phyloP scores from a whole-genome alignment of 2,888 invertebrate species.

The Halocaridina rubra region DNA sequence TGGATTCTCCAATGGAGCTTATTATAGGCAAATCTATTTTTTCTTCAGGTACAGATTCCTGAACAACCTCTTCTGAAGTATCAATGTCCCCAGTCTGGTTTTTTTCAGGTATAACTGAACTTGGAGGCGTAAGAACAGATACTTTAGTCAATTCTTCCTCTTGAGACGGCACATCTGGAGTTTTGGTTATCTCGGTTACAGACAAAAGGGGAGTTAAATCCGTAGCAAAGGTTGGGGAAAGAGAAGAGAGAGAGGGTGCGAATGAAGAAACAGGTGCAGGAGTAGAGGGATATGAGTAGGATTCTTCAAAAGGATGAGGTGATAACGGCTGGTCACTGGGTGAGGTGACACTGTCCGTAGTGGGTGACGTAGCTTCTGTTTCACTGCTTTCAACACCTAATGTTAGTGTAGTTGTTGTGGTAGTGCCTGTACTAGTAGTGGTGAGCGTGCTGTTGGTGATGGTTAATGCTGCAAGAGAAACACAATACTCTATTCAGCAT shows the following conservation, averaged over 20 bases:
- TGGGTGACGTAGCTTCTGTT: neutral
- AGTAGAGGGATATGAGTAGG: too few species aligned
- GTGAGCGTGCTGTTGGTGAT: slow-evolving; percentile 30
- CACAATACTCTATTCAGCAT: slow-evolving; percentile 1
- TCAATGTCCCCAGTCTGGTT: too few species aligned
- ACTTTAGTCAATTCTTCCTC: too few species aligned
- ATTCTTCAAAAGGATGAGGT: too few species aligned
- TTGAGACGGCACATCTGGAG: too few species aligned
- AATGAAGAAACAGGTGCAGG: neutral
- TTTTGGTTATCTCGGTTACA: too few species aligned
- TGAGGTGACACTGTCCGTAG: neutral
- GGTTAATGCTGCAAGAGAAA: slow-evolving; percentile 46
- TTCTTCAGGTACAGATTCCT: too few species aligned
- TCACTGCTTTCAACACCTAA: neutral
- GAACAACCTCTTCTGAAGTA: too few species aligned
- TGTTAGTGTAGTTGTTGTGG: slow-evolving; percentile 20
- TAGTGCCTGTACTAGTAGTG: slow-evolving; percentile 16
- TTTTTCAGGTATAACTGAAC: too few species aligned
- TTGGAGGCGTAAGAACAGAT: too few species aligned
- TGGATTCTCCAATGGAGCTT: too few species aligned
- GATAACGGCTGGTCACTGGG: neutral
- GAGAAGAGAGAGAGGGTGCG: neutral
- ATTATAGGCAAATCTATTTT: too few species aligned
- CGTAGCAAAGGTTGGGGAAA: neutral
- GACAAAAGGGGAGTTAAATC: neutral